A percentile compares a stretch with the other conserved stretches of the same genome.
These are phyloP conservation scores for Apamea monoglypha DNA, from an alignment of 2,888 invertebrate species.

Conservation along the genomic window DNA sequence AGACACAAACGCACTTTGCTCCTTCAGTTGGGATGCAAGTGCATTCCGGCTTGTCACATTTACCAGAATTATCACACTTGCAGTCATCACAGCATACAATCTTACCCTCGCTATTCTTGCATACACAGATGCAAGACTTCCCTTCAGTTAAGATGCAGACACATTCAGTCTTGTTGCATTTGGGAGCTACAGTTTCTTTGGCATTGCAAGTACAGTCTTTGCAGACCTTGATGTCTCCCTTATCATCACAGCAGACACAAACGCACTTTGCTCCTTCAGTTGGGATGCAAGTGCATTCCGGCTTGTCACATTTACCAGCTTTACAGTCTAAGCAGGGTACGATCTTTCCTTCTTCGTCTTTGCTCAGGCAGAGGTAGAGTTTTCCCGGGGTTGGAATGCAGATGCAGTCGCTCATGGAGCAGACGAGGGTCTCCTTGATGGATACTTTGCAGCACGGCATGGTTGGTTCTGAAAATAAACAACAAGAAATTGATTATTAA, in stretches of 20 bases:
- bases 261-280: no score
- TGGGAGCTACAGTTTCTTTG: conserved; percentile 1
- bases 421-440: conserved; percentile 65
- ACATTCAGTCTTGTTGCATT: conserved; percentile 68
- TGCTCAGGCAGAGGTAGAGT: conserved; percentile 60
- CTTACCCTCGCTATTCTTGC: conserved; percentile 35
- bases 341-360: conserved; percentile 60
- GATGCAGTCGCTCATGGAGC: conserved; percentile 71
- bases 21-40: conserved; percentile 61
- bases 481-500: background rate
- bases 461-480: conserved; percentile 42
- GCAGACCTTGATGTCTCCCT: conserved; percentile 53
- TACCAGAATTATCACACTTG: conserved; percentile 34
- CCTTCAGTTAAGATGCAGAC: conserved; percentile 68
- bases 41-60: conserved; percentile 35
- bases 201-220: conserved; percentile 61
- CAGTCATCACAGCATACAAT: conserved; percentile 51
- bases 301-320: no score
- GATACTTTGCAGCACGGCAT: conserved; percentile 77
- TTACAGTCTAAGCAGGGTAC: conserved; percentile 61
- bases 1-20: conserved; percentile 47
- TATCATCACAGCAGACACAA: conserved; percentile 51
- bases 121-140: conserved; percentile 52
- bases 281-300: no score
- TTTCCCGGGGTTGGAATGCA: conserved; percentile 70